These are phyloP conservation scores for Frankliniella intonsa DNA, from an alignment of 2,888 invertebrate species.

Conservation along the genomic window DNA sequence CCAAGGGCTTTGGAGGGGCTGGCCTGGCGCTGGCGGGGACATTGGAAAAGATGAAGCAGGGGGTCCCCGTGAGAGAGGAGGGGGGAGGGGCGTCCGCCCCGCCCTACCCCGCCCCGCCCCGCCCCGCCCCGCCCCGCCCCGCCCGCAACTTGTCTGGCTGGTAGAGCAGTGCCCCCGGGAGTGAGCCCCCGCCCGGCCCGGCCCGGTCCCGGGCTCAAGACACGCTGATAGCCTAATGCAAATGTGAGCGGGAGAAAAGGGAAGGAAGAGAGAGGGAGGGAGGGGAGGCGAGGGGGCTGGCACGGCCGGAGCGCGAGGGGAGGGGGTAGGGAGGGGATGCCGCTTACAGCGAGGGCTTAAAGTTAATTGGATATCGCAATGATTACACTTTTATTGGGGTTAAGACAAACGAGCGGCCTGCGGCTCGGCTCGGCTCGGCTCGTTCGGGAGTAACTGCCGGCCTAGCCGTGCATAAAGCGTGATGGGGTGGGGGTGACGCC, in stretches of 20 bases:
- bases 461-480: too few relatives aligned
- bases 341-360: background rate
- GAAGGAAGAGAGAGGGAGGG: background rate
- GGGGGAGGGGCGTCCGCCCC: background rate
- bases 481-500: too few relatives aligned
- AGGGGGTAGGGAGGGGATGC: background rate
- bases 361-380: slow-evolving; percentile 23
- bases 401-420: background rate
- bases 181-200: background rate
- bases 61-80: background rate
- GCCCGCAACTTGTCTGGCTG: too few relatives aligned
- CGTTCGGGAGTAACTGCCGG: too few relatives aligned
- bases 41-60: too few relatives aligned
- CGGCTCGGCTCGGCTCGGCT: too few relatives aligned
- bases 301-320: background rate
- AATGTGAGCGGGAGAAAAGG: background rate
- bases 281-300: background rate
- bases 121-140: too few relatives aligned
- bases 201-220: background rate
- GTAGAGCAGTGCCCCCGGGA: too few relatives aligned
- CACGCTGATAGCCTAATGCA: background rate
- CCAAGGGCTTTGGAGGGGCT: too few relatives aligned
- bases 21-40: too few relatives aligned
- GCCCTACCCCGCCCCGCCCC: too few relatives aligned
- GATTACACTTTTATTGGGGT: background rate